These are phyloP conservation scores for Motacilla alba DNA, from an alignment of 2,113 vertebrate species.

Conservation along the genomic window DNA sequence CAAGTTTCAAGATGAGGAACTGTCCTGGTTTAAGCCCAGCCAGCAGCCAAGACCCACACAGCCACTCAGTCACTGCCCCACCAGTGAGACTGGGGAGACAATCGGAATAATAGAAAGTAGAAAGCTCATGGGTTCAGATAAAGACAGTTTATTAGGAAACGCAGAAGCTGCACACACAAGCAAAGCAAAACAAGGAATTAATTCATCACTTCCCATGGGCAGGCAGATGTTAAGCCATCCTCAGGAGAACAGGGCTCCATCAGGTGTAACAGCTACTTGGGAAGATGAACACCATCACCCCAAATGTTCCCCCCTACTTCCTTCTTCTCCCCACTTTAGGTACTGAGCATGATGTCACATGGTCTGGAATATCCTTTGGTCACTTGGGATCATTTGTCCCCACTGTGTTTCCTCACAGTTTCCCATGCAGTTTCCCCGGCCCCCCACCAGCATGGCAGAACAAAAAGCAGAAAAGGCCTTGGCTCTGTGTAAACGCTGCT, in stretches of 20 bases:
- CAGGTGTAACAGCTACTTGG: neutral
- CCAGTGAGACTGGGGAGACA: neutral
- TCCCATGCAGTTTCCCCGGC: neutral
- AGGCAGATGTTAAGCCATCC: neutral
- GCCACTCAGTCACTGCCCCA: neutral
- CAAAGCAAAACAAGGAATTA: neutral
- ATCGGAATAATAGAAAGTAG: neutral
- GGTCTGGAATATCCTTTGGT: neutral
- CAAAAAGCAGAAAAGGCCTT: neutral
- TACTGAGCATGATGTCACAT: neutral
- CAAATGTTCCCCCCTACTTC: neutral
- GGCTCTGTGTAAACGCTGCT: neutral
- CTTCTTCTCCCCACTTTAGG: neutral
- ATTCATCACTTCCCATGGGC: neutral
- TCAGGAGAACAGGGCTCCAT: neutral
- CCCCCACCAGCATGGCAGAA: neutral
- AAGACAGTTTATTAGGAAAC: neutral
- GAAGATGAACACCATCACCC: neutral
- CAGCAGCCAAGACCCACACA: fast-evolving
- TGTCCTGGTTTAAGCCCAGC: neutral
- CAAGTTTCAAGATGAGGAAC: neutral
- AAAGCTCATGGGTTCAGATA: neutral
- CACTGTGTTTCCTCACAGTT: neutral
- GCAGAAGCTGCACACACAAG: neutral
- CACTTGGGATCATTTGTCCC: neutral